Evolutionary conservation across 2,113 vertebrate genomes (phyloP).

Genomic region (Coryphaenoides rupestris): DNA sequence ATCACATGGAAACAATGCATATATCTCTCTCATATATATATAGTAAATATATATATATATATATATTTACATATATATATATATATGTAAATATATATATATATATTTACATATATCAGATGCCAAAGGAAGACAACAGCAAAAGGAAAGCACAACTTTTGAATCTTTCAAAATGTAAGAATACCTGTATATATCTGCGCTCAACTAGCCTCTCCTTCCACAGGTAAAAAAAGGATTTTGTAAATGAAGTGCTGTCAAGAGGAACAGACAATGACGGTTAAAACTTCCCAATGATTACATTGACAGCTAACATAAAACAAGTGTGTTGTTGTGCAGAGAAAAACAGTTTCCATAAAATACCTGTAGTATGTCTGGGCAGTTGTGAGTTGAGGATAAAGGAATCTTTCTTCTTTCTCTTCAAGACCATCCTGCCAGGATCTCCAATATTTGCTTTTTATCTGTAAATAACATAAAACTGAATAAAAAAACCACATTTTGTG

Average conservation of each 20-base stretch:
- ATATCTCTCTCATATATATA: too few relatives aligned
- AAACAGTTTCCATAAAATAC: constrained; percentile 52
- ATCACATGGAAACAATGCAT: neutral
- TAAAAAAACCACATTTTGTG: neutral
- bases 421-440: constrained; percentile 70
- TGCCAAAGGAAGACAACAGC: neutral
- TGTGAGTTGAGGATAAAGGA: constrained; percentile 50
- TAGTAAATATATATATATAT: too few relatives aligned
- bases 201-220: constrained; percentile 58
- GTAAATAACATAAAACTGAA: constrained; percentile 11
- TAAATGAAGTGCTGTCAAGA: constrained; percentile 40
- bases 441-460: constrained; percentile 80
- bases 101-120: too few relatives aligned
- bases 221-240: constrained; percentile 44
- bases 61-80: too few relatives aligned
- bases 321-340: too few relatives aligned
- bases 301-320: neutral
- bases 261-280: constrained; percentile 2
- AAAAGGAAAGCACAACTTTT: neutral
- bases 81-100: too few relatives aligned
- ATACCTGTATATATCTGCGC: constrained; percentile 54
- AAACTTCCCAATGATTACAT: neutral
- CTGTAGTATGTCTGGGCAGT: constrained; percentile 68
- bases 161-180: neutral
- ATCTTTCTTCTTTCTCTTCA: constrained; percentile 78